Conservation (phyloP, 2,113 vertebrate species). For the Chamaetylas fuelleborni region DNA sequence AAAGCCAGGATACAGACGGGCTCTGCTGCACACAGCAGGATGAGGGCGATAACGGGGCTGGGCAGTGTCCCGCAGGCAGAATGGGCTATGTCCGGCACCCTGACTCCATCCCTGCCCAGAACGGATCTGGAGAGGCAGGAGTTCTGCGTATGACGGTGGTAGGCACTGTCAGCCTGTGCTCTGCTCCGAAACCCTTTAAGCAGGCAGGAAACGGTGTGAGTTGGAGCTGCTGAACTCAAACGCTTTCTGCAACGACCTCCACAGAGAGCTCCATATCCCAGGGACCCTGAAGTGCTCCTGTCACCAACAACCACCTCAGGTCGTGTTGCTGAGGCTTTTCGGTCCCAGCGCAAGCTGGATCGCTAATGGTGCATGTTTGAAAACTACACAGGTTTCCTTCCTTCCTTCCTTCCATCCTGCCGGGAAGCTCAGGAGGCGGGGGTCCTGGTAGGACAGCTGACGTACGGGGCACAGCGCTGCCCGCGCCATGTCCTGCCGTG, state of each 20-base stretch:
- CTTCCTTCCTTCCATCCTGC: neutral
- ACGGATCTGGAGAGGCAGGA: neutral
- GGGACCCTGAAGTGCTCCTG: neutral
- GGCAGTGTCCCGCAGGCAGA: neutral
- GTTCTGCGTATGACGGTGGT: accelerated
- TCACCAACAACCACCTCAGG: neutral
- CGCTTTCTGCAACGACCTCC: neutral
- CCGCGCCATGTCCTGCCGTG: neutral
- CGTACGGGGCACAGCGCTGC: accelerated
- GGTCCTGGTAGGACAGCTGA: accelerated
- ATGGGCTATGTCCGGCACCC: accelerated
- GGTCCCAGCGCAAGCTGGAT: neutral
- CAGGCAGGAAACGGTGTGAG: accelerated
- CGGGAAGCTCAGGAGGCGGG: neutral
- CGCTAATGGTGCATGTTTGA: accelerated
- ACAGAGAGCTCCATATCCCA: neutral
- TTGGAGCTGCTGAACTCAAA: neutral
- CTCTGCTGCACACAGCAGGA: neutral
- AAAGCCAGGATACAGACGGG: accelerated
- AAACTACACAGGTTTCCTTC: accelerated
- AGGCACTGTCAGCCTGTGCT: neutral
- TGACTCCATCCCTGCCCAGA: accelerated
- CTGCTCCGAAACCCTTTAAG: neutral
- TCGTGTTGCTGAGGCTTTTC: neutral
- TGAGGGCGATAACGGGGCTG: too few relatives aligned